Evolutionary conservation across 2,797 vertebrate genomes (phyloP).

Genomic region (Molossus molossus): DNA sequence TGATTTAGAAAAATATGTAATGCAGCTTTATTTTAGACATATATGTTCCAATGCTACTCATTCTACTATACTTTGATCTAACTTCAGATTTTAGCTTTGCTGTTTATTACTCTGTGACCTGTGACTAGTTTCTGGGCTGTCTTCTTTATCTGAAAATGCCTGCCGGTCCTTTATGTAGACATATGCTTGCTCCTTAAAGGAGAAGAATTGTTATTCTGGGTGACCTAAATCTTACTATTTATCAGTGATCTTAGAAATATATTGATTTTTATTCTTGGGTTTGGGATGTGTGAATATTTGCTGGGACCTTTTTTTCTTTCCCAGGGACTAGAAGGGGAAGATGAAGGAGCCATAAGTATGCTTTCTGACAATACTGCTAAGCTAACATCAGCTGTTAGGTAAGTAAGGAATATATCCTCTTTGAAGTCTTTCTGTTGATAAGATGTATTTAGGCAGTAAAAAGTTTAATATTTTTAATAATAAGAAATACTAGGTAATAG

Average conservation of each 20-base stretch:
- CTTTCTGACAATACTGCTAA: constrained; percentile 99
- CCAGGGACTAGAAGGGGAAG: constrained; percentile 97
- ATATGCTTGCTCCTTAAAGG: not conserved
- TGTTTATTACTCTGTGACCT: not conserved
- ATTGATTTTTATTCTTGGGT: constrained; percentile 44
- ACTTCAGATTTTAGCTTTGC: not conserved
- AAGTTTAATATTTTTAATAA: constrained; percentile 32
- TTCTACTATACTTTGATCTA: not conserved
- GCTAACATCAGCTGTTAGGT: constrained; percentile 99
- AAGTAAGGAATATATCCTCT: constrained; percentile 68
- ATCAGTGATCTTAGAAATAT: constrained; percentile 12
- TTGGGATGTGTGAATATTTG: constrained; percentile 40
- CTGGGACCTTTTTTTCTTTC: constrained; percentile 59
- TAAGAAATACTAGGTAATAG: constrained; percentile 24
- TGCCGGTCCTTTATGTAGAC: not conserved
- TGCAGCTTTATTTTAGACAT: constrained; percentile 39
- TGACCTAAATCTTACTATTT: constrained; percentile 26
- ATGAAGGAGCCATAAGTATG: constrained; percentile 99
- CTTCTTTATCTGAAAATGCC: constrained; percentile 40
- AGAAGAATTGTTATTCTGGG: constrained; percentile 18
- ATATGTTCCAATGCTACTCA: not conserved
- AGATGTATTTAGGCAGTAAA: constrained; percentile 22
- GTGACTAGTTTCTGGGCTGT: not conserved
- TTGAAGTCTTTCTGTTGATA: constrained; percentile 42
- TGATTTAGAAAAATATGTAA: constrained; percentile 46